Percentiles rank a stretch among this genome's conserved stretches.
These are phyloP conservation scores for Larimichthys polyactis DNA, from an alignment of 2,113 vertebrate species.

Conservation along the genomic window DNA sequence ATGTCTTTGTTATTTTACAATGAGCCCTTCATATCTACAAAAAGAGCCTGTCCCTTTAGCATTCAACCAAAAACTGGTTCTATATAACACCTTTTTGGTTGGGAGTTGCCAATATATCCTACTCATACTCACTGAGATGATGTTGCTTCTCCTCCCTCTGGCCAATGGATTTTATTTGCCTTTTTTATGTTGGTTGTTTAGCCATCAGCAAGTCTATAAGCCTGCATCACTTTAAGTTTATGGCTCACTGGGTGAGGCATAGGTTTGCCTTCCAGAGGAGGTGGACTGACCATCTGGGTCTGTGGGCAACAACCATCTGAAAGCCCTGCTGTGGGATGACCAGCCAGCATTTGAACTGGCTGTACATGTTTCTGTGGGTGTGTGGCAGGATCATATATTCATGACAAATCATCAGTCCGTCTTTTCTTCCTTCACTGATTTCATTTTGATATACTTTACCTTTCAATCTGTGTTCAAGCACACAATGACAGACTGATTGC, in stretches of 20 bases:
- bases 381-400: not conserved
- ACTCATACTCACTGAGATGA: not conserved
- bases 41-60: no score
- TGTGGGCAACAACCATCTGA: constrained; percentile 13
- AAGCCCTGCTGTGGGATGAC: constrained; percentile 9
- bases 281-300: constrained; percentile 23
- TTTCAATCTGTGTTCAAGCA: not conserved
- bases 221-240: not conserved
- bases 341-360: not conserved
- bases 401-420: not conserved
- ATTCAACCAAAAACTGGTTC: no score
- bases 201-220: not conserved
- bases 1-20: no score
- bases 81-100: no score
- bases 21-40: no score
- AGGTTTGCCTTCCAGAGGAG: constrained; percentile 17
- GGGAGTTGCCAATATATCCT: no score
- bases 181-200: not conserved
- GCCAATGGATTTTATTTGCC: not conserved
- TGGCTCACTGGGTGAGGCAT: not conserved
- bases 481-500: constrained; percentile 19
- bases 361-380: not conserved
- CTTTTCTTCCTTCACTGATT: not conserved
- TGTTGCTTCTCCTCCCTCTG: not conserved
- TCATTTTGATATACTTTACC: not conserved